These are phyloP conservation scores for Taxidea taxus DNA, from an alignment of 2,113 vertebrate genomes.

Conservation along the genomic window DNA sequence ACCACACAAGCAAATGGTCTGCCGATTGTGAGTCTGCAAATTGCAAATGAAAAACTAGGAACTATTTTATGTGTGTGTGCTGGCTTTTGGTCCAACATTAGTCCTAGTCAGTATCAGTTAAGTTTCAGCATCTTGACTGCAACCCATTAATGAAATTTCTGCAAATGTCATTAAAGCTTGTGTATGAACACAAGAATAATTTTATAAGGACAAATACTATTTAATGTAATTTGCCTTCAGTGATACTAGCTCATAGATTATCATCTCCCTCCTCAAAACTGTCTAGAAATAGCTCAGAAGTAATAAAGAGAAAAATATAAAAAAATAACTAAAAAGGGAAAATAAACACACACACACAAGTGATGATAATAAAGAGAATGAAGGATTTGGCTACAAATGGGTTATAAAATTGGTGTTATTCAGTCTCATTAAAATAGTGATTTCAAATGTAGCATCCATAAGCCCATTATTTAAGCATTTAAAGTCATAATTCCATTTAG, in stretches of 20 bases:
- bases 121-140: background rate
- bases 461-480: background rate
- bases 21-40: background rate
- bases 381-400: background rate
- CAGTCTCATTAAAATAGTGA: background rate
- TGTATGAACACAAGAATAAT: background rate
- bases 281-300: background rate
- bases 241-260: background rate
- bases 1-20: accelerated
- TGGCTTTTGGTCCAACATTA: background rate
- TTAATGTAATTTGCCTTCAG: background rate
- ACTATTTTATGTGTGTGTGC: background rate
- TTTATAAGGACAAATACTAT: background rate
- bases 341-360: background rate
- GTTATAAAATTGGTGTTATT: background rate
- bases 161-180: background rate
- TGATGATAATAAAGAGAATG: background rate
- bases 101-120: background rate
- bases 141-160: background rate
- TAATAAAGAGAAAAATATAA: background rate
- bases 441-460: background rate
- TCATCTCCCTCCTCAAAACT: background rate
- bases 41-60: background rate
- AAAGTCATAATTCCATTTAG: background rate
- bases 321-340: background rate